A percentile compares a stretch with the other conserved stretches of the same genome.
These are phyloP conservation scores for Coenonympha arcania DNA, from an alignment of 2,888 invertebrate species.

Conservation along the genomic window DNA sequence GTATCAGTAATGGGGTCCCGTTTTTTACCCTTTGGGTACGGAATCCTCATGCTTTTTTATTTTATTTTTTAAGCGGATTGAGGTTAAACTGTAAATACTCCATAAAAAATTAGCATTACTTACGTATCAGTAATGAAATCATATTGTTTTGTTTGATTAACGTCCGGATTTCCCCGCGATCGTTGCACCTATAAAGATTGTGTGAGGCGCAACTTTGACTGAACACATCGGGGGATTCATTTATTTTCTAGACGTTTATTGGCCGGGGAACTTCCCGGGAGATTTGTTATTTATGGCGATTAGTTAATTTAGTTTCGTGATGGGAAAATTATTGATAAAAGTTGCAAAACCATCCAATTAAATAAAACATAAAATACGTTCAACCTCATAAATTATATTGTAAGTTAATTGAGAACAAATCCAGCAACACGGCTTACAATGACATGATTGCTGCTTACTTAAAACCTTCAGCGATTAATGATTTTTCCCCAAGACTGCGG, in stretches of 20 bases:
- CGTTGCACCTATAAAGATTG: conserved; percentile 6
- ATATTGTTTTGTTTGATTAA: neutral
- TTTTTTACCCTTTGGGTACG: too few species aligned
- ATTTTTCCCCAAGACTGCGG: neutral
- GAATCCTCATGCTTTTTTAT: too few species aligned
- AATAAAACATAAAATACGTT: too few species aligned
- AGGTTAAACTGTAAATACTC: too few species aligned
- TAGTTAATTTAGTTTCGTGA: neutral
- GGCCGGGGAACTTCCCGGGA: conserved; percentile 3
- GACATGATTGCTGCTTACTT: too few species aligned
- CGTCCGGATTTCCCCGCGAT: conserved; percentile 9
- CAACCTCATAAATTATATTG: too few species aligned
- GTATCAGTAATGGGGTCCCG: too few species aligned
- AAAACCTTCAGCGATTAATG: neutral
- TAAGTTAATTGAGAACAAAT: neutral
- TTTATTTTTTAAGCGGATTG: too few species aligned
- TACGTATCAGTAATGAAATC: too few species aligned
- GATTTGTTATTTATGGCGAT: neutral
- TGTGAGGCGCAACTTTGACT: conserved; percentile 1
- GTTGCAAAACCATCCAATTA: neutral
- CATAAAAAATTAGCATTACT: too few species aligned
- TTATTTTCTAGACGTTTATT: conserved; percentile 8
- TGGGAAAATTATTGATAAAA: neutral
- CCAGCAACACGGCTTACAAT: too few species aligned
- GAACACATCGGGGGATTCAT: conserved; percentile 6